Evolutionary conservation across 2,888 invertebrate genomes (phyloP).

Genomic region (Dynastes grantii): DNA sequence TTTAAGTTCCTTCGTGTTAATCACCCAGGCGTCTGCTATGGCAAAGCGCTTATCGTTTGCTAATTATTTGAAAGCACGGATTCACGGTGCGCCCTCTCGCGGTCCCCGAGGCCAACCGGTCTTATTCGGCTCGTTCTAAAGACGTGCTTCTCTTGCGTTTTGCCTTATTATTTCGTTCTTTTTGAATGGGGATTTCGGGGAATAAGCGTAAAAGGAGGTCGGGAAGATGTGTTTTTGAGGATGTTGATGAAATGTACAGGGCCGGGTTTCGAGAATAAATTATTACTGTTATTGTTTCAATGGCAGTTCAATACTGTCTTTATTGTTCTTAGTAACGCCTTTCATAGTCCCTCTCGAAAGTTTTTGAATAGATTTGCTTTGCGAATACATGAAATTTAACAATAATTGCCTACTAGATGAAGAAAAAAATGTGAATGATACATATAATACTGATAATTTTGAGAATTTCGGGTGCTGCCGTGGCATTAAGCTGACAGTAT

Average conservation of each 20-base stretch:
- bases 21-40: slow-evolving; percentile 56
- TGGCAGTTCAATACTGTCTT: no score
- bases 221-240: not conserved
- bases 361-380: no score
- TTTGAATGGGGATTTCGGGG: not conserved
- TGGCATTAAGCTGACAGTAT: no score
- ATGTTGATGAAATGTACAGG: not conserved
- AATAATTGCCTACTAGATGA: no score
- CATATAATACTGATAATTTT: no score
- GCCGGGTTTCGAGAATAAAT: not conserved
- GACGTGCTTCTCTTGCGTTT: not conserved
- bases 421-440: no score
- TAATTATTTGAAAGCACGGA: slow-evolving; percentile 52
- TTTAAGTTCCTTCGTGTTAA: slow-evolving; percentile 9
- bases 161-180: not conserved
- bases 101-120: not conserved
- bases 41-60: slow-evolving; percentile 60
- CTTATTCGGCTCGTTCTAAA: not conserved
- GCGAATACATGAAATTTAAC: no score
- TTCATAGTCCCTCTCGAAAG: no score
- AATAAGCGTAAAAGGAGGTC: not conserved
- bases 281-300: no score
- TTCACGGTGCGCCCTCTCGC: not conserved
- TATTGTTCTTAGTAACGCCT: no score
- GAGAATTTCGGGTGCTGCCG: no score